These are phyloP conservation scores for Sebastes minor DNA, from an alignment of 2,797 vertebrate genomes.

Conservation along the genomic window DNA sequence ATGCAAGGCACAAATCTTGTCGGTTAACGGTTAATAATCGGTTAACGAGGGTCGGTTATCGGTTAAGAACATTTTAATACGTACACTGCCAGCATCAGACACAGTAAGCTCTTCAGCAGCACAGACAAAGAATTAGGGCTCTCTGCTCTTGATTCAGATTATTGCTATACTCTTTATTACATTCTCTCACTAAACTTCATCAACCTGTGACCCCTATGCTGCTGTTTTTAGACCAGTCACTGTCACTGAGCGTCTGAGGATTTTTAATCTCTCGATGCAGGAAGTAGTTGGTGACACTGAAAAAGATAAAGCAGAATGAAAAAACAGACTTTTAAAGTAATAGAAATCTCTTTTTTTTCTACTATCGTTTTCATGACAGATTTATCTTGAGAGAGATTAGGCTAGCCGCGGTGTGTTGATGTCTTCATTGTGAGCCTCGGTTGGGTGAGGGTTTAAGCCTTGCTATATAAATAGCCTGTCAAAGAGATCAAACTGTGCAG, in stretches of 20 bases:
- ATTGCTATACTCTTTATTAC: background rate
- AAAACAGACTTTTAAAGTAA: conserved; percentile 36
- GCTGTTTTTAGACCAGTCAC: conserved; percentile 4
- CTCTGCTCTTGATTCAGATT: background rate
- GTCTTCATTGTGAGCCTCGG: conserved; percentile 51
- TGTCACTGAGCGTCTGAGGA: background rate
- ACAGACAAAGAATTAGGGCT: background rate
- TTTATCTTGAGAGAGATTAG: conserved; percentile 62
- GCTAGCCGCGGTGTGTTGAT: conserved; percentile 38
- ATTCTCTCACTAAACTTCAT: background rate
- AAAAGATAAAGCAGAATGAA: conserved; percentile 26
- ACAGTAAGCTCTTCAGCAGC: background rate
- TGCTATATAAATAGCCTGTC: conserved; percentile 49
- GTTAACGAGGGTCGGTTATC: no score
- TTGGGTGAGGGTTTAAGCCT: conserved; percentile 50
- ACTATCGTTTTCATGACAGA: conserved; percentile 50
- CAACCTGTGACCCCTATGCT: background rate
- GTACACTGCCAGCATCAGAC: background rate
- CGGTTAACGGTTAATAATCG: no score
- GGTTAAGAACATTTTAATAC: background rate
- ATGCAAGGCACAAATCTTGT: no score
- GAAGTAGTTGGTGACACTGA: conserved; percentile 8
- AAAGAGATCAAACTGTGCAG: conserved; percentile 54
- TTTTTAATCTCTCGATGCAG: conserved; percentile 33
- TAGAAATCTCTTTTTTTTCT: conserved; percentile 19